Base-by-base conservation (phyloP, 2,113 vertebrate genomes). In the Tachuris rubrigastra region DNA sequence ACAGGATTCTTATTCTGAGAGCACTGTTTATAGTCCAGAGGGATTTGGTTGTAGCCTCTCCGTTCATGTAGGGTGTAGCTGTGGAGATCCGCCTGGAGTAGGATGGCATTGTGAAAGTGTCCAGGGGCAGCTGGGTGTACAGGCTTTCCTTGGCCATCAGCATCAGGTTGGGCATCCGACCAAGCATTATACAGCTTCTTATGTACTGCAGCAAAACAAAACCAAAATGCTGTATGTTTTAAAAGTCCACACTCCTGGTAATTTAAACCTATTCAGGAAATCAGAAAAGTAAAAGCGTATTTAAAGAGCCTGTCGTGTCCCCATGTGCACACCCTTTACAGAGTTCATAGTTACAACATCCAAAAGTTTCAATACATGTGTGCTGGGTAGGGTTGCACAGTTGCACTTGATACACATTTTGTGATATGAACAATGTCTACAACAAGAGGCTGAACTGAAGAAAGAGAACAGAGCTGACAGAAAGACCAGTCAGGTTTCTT, bases 101-200 rank as follows among this genome's bases (percentile, higher is more conserved):
- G 6, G 99, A 99, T 0, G 99, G 99, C 99, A 99, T 99, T 83
- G 99, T 99, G 60, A 99, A 99, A 87, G 98, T 99, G 92, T 99
- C 99, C 91, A 98, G 98, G 8, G 99, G 99, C 93, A 99, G 96
- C 96, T 99, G 99, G 4, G 98, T 98, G 93, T 99, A 99, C 25
- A 99, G 97, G 97, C 99, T 99, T 97, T 99, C 99, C 97, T 99
- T 99, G 7, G 99, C 98, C 99, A 99, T 99, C 74, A 99, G 97
- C 99, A 99, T 99, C 97, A 99, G 98, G 97, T 99, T 99, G 53
- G 99, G 99, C 99, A 99, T 98, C 95, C 99, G 99, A 68, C 98
- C 98, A 68, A 99, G 98, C 99, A 99, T 99, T 96, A 99, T 99
- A 96, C 99, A 99, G 97, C 99, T 99, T 97, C 99, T 98, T 80